These are phyloP conservation scores for Crocodylus rhombifer DNA, from an alignment of 2,797 vertebrate genomes.

Conservation along the genomic window DNA sequence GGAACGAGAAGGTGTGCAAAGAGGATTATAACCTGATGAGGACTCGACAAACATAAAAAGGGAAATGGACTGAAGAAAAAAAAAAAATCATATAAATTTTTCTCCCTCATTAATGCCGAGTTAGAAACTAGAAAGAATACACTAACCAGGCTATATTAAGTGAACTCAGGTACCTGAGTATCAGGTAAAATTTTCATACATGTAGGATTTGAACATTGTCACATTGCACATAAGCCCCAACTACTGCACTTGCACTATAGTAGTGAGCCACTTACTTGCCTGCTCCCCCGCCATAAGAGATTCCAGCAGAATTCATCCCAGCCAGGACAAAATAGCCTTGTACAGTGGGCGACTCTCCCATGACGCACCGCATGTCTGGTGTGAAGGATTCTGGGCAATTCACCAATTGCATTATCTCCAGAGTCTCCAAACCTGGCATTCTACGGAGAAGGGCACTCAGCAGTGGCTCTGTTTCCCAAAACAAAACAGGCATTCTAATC, in stretches of 20 bases:
- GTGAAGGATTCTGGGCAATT: slow-evolving; percentile 98
- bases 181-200: background rate
- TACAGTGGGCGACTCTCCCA: slow-evolving; percentile 91
- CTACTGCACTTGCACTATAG: background rate
- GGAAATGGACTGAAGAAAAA: background rate
- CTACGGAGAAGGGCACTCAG: slow-evolving; percentile 90
- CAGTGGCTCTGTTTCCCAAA: slow-evolving; percentile 87
- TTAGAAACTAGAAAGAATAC: background rate
- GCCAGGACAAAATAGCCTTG: slow-evolving; percentile 93
- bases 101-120: background rate
- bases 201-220: background rate
- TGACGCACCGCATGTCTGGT: slow-evolving; percentile 96
- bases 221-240: background rate
- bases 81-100: background rate
- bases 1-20: background rate
- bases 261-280: slow-evolving; percentile 88
- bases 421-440: slow-evolving; percentile 89
- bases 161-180: background rate
- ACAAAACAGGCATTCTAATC: background rate
- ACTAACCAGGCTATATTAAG: background rate
- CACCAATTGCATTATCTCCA: slow-evolving; percentile 94
- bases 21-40: background rate
- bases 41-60: background rate
- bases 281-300: slow-evolving; percentile 93
- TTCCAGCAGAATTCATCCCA: slow-evolving; percentile 97